These are phyloP conservation scores for Dinoponera quadriceps DNA, from an alignment of 1,140 invertebrate genomes.

Conservation along the genomic window DNA sequence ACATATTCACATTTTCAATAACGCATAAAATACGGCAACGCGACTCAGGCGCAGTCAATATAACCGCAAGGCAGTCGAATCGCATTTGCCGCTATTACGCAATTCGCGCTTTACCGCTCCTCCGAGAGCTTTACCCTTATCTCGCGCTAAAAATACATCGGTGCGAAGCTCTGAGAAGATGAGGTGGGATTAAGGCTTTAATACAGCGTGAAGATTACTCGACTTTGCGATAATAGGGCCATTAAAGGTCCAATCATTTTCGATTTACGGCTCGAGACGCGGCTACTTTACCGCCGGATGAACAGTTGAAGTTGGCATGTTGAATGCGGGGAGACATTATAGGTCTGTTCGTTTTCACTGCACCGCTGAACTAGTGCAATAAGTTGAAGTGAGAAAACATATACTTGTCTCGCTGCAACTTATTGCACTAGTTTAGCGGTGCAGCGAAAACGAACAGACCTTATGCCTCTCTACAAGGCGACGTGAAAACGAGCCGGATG, in stretches of 20 bases:
- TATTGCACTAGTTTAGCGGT: too few species aligned
- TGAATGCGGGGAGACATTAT: background rate
- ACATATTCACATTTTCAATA: constrained; percentile 27
- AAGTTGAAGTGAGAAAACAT: too few species aligned
- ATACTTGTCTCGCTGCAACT: too few species aligned
- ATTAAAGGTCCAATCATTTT: constrained; percentile 28
- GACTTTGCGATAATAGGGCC: constrained; percentile 11
- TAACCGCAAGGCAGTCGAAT: constrained; percentile 19
- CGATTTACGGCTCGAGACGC: constrained; percentile 21
- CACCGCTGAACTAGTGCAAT: too few species aligned
- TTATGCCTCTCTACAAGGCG: background rate
- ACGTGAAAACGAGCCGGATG: constrained; percentile 1
- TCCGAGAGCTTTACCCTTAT: too few species aligned
- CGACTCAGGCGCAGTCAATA: constrained; percentile 1
- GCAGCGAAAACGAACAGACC: too few species aligned
- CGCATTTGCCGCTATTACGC: constrained; percentile 10
- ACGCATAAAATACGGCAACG: constrained; percentile 13
- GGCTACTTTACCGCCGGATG: background rate
- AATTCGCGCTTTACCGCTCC: background rate
- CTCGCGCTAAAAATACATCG: constrained; percentile 9
- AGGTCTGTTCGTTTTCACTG: too few species aligned
- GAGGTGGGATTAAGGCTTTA: constrained; percentile 19
- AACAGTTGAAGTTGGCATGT: constrained; percentile 6
- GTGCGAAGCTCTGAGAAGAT: background rate
- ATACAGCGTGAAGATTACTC: constrained; percentile 17